phyloP scores from a whole-genome alignment of 2,888 invertebrate genomes.

The Resseliella maxima region DNA sequence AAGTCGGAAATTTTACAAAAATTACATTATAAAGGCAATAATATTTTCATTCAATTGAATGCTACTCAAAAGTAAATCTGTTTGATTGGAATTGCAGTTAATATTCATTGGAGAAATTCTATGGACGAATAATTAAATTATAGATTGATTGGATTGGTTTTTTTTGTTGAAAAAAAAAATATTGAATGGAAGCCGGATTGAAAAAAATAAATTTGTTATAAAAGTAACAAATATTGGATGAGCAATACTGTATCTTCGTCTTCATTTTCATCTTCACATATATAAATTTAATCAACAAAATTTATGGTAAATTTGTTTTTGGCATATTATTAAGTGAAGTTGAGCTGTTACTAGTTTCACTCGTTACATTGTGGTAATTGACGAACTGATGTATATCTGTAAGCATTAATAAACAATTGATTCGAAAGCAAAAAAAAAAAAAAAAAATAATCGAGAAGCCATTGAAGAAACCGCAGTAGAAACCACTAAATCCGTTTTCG shows the following conservation, averaged over 20 bases:
- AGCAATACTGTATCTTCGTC: background rate
- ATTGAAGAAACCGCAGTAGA: background rate
- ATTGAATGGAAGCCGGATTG: background rate
- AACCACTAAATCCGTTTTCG: background rate
- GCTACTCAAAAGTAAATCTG: no score
- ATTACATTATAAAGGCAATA: no score
- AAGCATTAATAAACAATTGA: no score
- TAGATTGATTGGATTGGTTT: no score
- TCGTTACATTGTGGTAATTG: background rate
- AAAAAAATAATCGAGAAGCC: background rate
- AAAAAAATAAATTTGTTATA: background rate
- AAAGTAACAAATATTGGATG: background rate
- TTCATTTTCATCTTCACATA: background rate
- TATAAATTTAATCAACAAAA: background rate
- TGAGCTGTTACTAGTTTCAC: background rate
- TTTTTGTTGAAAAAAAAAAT: no score
- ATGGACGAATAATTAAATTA: no score
- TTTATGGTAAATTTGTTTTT: background rate
- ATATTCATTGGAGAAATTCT: no score
- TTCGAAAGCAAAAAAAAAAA: background rate
- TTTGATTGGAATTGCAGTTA: no score
- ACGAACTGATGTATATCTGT: no score
- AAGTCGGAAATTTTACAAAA: no score
- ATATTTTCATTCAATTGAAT: no score
- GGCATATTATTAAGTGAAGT: background rate